Base-by-base conservation (phyloP, 2,113 vertebrate genomes). In the Rhynchopsitta pachyrhyncha region DNA sequence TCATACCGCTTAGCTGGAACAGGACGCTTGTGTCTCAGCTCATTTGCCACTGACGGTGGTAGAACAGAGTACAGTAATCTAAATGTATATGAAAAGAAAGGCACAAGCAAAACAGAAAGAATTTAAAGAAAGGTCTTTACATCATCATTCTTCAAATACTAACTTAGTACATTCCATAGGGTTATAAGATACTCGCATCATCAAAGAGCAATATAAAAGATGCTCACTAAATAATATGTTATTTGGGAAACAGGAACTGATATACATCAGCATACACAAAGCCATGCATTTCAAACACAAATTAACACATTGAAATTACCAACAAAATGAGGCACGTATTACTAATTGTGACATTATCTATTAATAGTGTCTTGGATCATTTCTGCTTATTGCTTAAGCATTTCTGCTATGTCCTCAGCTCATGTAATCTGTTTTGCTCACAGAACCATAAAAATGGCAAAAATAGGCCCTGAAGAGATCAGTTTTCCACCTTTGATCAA, bases 1-100 rank as follows among this genome's bases (percentile, higher is more conserved):
- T 99, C 99, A 3, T 99, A 99, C 39, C 99, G 98, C 74, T 99
- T 99, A 4, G 99, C 99, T 14, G 99, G 99, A 69, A 99, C 99
- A 0, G 99, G 99, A 15, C 99, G 99, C 89, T 99, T 99, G 98
- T 99, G 99, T 69, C 99, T 98, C 96, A 99, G 98, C 84, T 99
- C 99, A 37, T 99, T 99, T 91, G 99, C 99, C 49, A 99, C 99
- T 27, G 99, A 99, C 1, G 99, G 99, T 15, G 99, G 99, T 74
- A 99, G 98, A 83, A 99, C 99, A 2, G 99, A 99, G 79, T 99
- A 99, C 42, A 99, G 97, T 87, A 99, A 97, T 59, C 99, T 99
- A 39, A 47, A 92, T 4, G 17, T 42, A 47, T 12, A 84, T 70
- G 60, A 18, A 27, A 67, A 71, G n/a, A 69, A 11, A 85, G 41